Percentiles rank a stretch among this genome's conserved stretches.
Conservation (phyloP, 2,888 invertebrate species). For the Andricus curvator region DNA sequence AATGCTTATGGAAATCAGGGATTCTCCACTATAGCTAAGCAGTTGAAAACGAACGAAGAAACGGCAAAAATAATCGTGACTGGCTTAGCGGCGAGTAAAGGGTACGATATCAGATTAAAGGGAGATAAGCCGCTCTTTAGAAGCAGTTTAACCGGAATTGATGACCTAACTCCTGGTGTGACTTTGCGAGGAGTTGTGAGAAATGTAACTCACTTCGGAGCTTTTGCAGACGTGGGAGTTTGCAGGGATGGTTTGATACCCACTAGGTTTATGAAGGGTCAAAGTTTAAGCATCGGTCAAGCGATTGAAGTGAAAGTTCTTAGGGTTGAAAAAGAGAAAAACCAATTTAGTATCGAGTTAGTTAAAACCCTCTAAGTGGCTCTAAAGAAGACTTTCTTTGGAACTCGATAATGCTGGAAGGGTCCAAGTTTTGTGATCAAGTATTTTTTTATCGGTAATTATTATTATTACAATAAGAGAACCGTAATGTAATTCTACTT, state of each 20-base stretch:
- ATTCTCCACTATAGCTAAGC: conserved; percentile 76
- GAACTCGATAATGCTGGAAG: neutral
- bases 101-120: conserved; percentile 87
- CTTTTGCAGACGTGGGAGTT: conserved; percentile 93
- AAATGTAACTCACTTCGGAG: conserved; percentile 94
- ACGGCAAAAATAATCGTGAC: conserved; percentile 86
- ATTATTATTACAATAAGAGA: neutral
- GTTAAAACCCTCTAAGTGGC: conserved; percentile 31
- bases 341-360: conserved; percentile 80
- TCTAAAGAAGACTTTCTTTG: neutral
- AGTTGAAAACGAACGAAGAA: conserved; percentile 82
- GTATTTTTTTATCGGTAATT: neutral
- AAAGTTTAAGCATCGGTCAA: conserved; percentile 83
- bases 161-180: conserved; percentile 83
- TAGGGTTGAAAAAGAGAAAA: conserved; percentile 80
- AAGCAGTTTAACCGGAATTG: conserved; percentile 84
- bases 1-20: conserved; percentile 55
- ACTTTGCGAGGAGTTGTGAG: conserved; percentile 88
- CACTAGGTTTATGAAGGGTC: conserved; percentile 81
- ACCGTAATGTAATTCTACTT: neutral
- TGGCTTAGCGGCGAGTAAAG: conserved; percentile 84
- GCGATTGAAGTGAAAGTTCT: conserved; percentile 84
- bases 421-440: neutral
- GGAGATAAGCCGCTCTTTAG: conserved; percentile 87
- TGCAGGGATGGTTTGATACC: conserved; percentile 87